Base-by-base conservation (phyloP, 2,888 invertebrate genomes). In the Aelia acuminata region DNA sequence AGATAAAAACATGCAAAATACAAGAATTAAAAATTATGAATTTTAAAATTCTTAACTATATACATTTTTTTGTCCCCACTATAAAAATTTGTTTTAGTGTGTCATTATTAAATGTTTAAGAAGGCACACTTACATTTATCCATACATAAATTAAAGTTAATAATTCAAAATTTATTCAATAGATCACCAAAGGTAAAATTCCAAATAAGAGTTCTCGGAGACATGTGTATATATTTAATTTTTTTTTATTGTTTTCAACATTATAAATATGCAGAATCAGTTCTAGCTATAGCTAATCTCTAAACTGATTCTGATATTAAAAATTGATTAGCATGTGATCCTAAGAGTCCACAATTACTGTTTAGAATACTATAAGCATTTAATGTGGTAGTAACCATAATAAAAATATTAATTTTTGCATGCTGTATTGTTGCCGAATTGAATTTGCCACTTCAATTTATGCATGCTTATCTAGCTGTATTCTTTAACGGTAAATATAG, bases 151-250 rank as follows among this genome's bases (percentile, higher is more conserved):
- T n/a, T 31, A 63, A 2, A 49, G 15, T 15, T 18, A 57, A n/a
- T 15, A 57, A 26, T 26, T 26, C 26, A 13, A 0, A 31, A 7
- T 35, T 70, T 4, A 70, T 31, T 70, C 15, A 4, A 26, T 70
- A 20, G 31, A 70, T 35, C 63, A 70, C 35, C 63, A 15, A 22
- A 43, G n/a, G 80, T 43, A 80, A 43, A 8, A 4, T 47, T 43
- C 80, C 43, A 47, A 43, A 70, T 70, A 70, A 80, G 43, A 43
- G 80, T 75, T 75, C 75, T 75, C 39, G 75, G 57, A 75, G 31
- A 75, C 43, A 80, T 80, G 80, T 43, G 43, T 35, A 80, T 80
- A 80, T 43, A n/a, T 22, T 43, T 47, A 13, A 13, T n/a, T n/a
- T 80, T 43, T 80, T 80, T 3, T 43, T 18, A 13, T 80, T 43